A percentile compares a stretch with the other conserved stretches of the same genome.
Conservation (phyloP, 1,140 invertebrate species). For the Monochamus saltuarius region DNA sequence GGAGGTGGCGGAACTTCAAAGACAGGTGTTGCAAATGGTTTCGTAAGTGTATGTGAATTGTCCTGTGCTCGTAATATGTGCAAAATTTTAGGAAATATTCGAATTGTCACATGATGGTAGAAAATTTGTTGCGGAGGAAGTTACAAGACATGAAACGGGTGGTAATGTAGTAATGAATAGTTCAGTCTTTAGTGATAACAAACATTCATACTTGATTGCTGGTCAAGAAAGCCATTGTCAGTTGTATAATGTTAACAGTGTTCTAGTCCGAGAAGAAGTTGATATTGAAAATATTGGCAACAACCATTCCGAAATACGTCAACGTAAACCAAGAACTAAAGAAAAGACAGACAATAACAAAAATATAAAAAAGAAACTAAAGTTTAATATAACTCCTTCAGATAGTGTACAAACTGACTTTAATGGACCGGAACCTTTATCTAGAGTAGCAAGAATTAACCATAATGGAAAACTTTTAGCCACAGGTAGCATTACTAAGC, state of each 20-base stretch:
- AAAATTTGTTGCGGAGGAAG: constrained; percentile 80
- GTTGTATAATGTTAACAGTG: constrained; percentile 78
- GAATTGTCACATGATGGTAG: constrained; percentile 81
- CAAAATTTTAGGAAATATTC: constrained; percentile 77
- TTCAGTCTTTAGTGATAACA: constrained; percentile 65
- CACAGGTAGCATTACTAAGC: constrained; percentile 60
- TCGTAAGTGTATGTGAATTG: constrained; percentile 65
- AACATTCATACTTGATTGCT: constrained; percentile 77
- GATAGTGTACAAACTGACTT: constrained; percentile 83
- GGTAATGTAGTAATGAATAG: constrained; percentile 91
- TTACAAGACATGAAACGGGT: constrained; percentile 85
- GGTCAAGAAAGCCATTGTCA: constrained; percentile 92
- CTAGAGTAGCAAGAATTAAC: constrained; percentile 83
- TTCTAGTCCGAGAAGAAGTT: constrained; percentile 58
- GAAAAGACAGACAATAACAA: constrained; percentile 50
- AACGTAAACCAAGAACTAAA: constrained; percentile 49
- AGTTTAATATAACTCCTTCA: constrained; percentile 68
- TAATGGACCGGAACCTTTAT: constrained; percentile 73
- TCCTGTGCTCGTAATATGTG: constrained; percentile 8
- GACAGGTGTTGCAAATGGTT: constrained; percentile 93
- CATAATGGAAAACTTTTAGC: constrained; percentile 75
- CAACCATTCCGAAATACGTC: constrained; percentile 52
- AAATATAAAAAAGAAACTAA: constrained; percentile 63
- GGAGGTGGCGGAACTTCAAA: constrained; percentile 94
- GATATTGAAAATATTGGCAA: constrained; percentile 51